phyloP scores from a whole-genome alignment of 2,797 vertebrate species.

The Huso huso region DNA sequence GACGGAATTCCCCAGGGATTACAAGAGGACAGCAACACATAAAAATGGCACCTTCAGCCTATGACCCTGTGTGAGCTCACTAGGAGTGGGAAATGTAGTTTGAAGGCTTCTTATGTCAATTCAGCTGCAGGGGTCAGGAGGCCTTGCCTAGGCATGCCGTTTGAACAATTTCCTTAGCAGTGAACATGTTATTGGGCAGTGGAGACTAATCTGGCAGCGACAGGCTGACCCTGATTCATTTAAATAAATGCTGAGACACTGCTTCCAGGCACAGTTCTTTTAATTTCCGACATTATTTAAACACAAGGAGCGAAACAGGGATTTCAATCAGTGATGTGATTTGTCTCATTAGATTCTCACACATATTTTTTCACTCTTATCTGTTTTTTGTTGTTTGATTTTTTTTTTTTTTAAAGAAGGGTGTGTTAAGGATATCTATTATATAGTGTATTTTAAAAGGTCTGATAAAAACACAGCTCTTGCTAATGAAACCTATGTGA shows the following conservation, averaged over 20 bases:
- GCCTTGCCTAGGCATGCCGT: slow-evolving; percentile 24
- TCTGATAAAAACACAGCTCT: not conserved
- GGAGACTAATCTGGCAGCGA: slow-evolving; percentile 32
- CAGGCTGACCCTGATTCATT: slow-evolving; percentile 38
- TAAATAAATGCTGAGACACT: slow-evolving; percentile 32
- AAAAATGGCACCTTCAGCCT: not conserved
- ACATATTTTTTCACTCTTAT: not conserved
- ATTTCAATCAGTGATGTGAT: slow-evolving; percentile 16
- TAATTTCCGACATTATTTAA: too few relatives aligned
- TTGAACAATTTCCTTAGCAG: slow-evolving; percentile 28
- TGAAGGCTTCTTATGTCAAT: slow-evolving; percentile 16
- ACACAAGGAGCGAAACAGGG: slow-evolving; percentile 10
- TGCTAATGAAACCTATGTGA: slow-evolving; percentile 11
- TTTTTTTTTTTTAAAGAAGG: too few relatives aligned
- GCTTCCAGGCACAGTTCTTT: slow-evolving; percentile 27
- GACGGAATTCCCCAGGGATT: not conserved
- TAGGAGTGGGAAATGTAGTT: slow-evolving; percentile 4
- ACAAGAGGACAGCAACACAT: not conserved
- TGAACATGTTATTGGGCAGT: slow-evolving; percentile 37
- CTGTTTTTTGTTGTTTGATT: too few relatives aligned
- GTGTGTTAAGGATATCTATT: slow-evolving; percentile 19
- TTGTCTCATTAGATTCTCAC: slow-evolving; percentile 18
- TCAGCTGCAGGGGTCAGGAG: slow-evolving; percentile 22
- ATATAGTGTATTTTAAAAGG: not conserved
- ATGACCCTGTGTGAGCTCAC: slow-evolving; percentile 1